Evolutionary conservation across 2,113 vertebrate genomes (phyloP).

Genomic region (Eudyptes chrysolophus): DNA sequence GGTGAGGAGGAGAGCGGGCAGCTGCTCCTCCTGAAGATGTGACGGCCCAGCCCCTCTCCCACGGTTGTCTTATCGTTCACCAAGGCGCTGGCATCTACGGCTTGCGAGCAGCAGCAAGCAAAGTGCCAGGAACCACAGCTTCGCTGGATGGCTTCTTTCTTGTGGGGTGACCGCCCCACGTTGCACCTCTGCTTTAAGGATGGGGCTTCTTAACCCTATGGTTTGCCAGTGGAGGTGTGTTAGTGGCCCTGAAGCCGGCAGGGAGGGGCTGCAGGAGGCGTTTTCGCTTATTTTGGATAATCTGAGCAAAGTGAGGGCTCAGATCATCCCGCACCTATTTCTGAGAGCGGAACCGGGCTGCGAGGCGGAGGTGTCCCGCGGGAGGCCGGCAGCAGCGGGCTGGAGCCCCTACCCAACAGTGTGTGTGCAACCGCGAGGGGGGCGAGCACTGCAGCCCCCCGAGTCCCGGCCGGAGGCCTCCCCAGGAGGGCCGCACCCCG

Average conservation of each 20-base stretch:
- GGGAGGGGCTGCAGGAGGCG: background rate
- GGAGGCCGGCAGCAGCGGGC: background rate
- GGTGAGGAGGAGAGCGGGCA: background rate
- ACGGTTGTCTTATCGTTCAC: background rate
- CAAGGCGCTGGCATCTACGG: rapidly evolving
- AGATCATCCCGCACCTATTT: background rate
- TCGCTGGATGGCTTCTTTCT: background rate
- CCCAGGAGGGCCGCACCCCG: background rate
- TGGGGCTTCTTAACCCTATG: background rate
- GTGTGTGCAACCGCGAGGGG: background rate
- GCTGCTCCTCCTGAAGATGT: background rate
- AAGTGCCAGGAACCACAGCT: background rate
- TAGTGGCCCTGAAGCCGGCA: background rate
- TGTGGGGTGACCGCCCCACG: background rate
- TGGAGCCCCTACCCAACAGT: background rate
- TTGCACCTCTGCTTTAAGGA: background rate
- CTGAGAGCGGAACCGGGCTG: background rate
- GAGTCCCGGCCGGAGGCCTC: background rate
- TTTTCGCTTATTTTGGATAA: background rate
- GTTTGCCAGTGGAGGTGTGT: background rate
- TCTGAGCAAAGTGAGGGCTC: background rate
- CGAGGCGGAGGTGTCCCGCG: background rate
- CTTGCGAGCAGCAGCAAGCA: rapidly evolving
- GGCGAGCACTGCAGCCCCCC: background rate
- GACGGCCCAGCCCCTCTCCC: background rate